These are phyloP conservation scores for Hydriomena furcata DNA, from an alignment of 2,888 invertebrate genomes.

Conservation along the genomic window DNA sequence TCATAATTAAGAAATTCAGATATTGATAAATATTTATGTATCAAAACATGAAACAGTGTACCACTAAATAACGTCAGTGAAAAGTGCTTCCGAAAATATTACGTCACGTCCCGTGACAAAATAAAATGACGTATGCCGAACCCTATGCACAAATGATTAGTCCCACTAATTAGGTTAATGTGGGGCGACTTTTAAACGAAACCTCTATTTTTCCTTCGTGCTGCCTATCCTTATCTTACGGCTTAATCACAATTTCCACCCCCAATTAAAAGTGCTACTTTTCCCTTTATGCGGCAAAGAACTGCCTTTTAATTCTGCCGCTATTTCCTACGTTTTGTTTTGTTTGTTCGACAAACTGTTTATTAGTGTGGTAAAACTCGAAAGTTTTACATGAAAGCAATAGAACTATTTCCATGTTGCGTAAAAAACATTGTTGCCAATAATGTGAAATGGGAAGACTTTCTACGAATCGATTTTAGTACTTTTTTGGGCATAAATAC, in stretches of 20 bases:
- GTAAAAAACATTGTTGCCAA: slow-evolving; percentile 25
- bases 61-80: slow-evolving; percentile 27
- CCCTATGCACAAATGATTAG: slow-evolving; percentile 75
- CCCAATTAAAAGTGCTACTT: slow-evolving; percentile 76
- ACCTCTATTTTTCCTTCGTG: slow-evolving; percentile 67
- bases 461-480: background rate
- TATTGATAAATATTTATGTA: too few relatives aligned
- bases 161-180: slow-evolving; percentile 81
- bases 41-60: too few relatives aligned
- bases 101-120: slow-evolving; percentile 18
- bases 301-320: slow-evolving; percentile 61
- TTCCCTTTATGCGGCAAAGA: slow-evolving; percentile 42
- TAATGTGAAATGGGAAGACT: background rate
- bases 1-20: too few relatives aligned
- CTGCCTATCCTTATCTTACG: slow-evolving; percentile 70
- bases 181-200: slow-evolving; percentile 70
- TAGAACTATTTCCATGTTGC: slow-evolving; percentile 43
- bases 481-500: too few relatives aligned
- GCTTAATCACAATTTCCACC: slow-evolving; percentile 81
- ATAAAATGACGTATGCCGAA: slow-evolving; percentile 21
- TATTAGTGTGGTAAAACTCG: slow-evolving; percentile 58
- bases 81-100: slow-evolving; percentile 28
- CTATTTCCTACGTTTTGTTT: slow-evolving; percentile 66
- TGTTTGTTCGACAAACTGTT: slow-evolving; percentile 64
- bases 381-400: slow-evolving; percentile 50